Evolutionary conservation across 2,113 vertebrate genomes (phyloP).

Genomic region (Elachura formosa): DNA sequence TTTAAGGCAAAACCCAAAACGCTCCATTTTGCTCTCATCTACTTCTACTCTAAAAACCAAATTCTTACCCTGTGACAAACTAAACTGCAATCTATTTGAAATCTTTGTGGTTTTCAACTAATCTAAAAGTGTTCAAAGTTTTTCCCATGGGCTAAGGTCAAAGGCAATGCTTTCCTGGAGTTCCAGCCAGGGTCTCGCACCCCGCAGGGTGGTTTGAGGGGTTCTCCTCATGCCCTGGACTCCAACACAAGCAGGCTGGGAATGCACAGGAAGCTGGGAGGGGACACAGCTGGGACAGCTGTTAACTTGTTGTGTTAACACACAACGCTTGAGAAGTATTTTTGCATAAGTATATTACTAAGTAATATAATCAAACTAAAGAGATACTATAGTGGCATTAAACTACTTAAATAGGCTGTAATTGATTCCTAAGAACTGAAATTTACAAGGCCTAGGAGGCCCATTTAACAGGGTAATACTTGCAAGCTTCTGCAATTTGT

Average conservation of each 20-base stretch:
- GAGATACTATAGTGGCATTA: not conserved
- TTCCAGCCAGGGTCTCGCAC: too few species aligned
- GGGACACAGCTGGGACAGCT: not conserved
- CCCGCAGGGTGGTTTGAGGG: too few species aligned
- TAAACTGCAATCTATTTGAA: too few species aligned
- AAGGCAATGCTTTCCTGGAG: too few species aligned
- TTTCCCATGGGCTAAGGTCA: too few species aligned
- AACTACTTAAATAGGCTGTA: not conserved
- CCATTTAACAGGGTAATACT: not conserved
- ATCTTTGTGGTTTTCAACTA: too few species aligned
- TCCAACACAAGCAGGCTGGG: not conserved
- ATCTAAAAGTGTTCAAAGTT: too few species aligned
- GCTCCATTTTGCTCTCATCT: too few species aligned
- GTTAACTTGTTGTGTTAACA: not conserved
- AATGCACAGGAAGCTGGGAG: not conserved
- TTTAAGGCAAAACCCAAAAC: too few species aligned
- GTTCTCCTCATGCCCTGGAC: too few species aligned
- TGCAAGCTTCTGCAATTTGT: not conserved
- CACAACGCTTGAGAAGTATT: rapidly evolving
- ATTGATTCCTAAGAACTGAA: not conserved
- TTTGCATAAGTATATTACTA: not conserved
- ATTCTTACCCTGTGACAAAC: too few species aligned
- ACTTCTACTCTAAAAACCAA: too few species aligned
- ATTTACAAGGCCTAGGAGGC: not conserved
- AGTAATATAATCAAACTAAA: not conserved